These are phyloP conservation scores for Panzeria rudis DNA, from an alignment of 2,888 invertebrate genomes.

Conservation along the genomic window DNA sequence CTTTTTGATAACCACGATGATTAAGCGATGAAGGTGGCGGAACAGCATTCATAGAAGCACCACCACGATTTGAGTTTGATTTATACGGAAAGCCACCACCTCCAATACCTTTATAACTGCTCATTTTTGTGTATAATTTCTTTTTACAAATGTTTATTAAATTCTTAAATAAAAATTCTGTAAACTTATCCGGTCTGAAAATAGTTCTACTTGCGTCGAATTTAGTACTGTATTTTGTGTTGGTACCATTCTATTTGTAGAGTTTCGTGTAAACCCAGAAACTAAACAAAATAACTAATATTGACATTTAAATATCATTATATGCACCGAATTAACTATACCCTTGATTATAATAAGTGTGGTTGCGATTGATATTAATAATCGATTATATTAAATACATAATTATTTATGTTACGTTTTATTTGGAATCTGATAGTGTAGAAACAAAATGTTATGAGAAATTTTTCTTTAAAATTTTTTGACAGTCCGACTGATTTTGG, in stretches of 20 bases:
- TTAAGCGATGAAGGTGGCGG: conserved; percentile 85
- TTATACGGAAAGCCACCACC: conserved; percentile 83
- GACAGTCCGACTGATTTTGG: too few species aligned
- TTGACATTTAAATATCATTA: neutral
- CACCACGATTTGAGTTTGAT: conserved; percentile 74
- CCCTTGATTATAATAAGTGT: neutral
- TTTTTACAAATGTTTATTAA: conserved; percentile 13
- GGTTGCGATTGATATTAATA: too few species aligned
- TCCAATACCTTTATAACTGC: conserved; percentile 83
- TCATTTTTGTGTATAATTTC: conserved; percentile 75
- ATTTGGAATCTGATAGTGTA: too few species aligned
- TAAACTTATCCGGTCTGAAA: conserved; percentile 48
- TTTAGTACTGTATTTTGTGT: conserved; percentile 27
- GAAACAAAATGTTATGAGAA: too few species aligned
- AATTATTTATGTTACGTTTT: too few species aligned
- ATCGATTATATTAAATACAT: too few species aligned
- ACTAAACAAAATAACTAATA: conserved; percentile 27
- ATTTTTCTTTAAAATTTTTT: too few species aligned
- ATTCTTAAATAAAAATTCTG: conserved; percentile 23
- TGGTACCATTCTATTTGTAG: too few species aligned
- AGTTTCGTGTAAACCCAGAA: conserved; percentile 57
- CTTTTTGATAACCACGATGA: conserved; percentile 73
- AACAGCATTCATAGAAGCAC: conserved; percentile 85
- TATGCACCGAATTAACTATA: neutral
- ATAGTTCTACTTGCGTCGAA: conserved; percentile 49